Evolutionary conservation across 2,113 vertebrate genomes (phyloP), one percentile per base, ranked within the genome.

Genomic region (Leucopternis melanops): DNA sequence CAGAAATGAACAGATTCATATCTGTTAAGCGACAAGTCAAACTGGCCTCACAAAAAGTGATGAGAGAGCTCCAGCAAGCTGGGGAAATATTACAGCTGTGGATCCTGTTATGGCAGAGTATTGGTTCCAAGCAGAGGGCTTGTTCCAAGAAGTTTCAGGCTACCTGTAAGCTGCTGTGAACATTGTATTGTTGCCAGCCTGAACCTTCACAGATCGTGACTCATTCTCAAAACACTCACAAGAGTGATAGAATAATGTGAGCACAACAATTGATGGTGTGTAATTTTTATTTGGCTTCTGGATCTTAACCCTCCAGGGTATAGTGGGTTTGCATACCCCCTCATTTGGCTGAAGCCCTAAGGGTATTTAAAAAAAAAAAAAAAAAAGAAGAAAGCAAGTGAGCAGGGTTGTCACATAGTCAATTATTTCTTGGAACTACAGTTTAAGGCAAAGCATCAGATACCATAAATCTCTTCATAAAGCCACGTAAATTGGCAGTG

Each of bases 61-160:
- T 25, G 47, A 71, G 25, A 52, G 17, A 61, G 18, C 7, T 73
- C 4, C 31, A 91, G 22, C 11, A 81, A 70, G 19, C 16, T 57
- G 16, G 13, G 12, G 13, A 65, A 81, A 57, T 0, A 0, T 27
- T 77, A 31, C 17, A 70, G 31, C 21, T 80, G 27, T 0, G 0
- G 19, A 27, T 52, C 8, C 6, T 10, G 40, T 79, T 45, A 9
- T 2, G 59, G 6, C 13, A 49, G 9, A 58, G 12, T 7, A 10
- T 5, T 26, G 26, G 3, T 44, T 87, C 54, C 22, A 59, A 65
- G 29, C 2, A 79, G 7, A 8, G 14, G 67, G 8, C 3, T 40
- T 13, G 5, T 78, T 85, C n/a, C 16, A 47, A 70, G 36, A 71
- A 38, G 32, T 75, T 75, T 65, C 19, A 59, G 49, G 14, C 13